Conservation (phyloP, 1,140 invertebrate genomes). For the Rhagoletis pomonella region DNA sequence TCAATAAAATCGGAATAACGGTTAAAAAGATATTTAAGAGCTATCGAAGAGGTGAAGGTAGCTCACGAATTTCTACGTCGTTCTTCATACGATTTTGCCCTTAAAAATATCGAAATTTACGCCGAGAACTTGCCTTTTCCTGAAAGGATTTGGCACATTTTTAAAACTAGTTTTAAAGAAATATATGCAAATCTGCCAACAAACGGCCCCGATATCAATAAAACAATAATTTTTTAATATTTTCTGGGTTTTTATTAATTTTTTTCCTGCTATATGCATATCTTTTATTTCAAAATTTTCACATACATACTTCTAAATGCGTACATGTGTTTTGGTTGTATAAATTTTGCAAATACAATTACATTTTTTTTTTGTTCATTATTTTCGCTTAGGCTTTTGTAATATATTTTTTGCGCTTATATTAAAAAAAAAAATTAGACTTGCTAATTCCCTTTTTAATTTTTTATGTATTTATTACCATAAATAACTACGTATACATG, state of each 20-base stretch:
- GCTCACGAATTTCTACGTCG: no score
- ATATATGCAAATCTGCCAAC: no score
- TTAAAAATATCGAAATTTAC: no score
- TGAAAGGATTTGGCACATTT: no score
- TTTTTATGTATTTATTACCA: background rate
- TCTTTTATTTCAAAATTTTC: slow-evolving; percentile 19
- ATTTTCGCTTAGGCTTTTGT: slow-evolving; percentile 34
- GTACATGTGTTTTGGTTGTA: background rate
- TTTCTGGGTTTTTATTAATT: background rate
- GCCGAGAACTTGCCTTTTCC: no score
- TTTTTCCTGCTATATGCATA: slow-evolving; percentile 20
- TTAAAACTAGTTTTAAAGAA: no score
- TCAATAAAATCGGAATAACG: no score
- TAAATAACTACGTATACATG: slow-evolving; percentile 36
- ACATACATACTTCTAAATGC: background rate
- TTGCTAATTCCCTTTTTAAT: background rate
- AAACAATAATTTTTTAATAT: no score
- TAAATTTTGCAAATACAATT: slow-evolving; percentile 49
- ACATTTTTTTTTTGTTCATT: slow-evolving; percentile 23
- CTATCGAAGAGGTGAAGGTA: no score
- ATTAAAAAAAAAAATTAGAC: background rate
- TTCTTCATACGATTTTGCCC: no score
- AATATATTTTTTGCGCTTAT: background rate
- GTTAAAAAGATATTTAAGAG: no score
- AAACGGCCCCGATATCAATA: no score